Percentiles rank a stretch among this genome's conserved stretches.
Conservation (phyloP, 1,140 invertebrate genomes). For the Drosophila nasuta region DNA sequence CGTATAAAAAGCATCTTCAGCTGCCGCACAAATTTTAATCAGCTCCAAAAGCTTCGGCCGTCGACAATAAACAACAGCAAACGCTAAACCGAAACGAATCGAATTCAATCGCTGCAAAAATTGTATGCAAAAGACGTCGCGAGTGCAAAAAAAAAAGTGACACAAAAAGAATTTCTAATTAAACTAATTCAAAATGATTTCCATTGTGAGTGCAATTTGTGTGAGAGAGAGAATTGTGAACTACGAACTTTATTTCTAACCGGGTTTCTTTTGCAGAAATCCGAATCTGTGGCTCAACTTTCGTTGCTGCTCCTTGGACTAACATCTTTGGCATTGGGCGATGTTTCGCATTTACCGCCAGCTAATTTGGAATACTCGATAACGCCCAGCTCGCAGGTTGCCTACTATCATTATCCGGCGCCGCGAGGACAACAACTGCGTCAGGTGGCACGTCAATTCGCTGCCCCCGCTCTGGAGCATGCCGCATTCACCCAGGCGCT, state of each 20-base stretch:
- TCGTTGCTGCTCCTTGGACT: conserved; percentile 26
- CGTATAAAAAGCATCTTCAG: conserved; percentile 84
- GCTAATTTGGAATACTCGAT: conserved; percentile 54
- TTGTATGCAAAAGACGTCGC: conserved; percentile 12
- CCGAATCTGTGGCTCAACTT: conserved; percentile 32
- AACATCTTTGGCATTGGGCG: conserved; percentile 24
- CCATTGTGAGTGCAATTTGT: conserved; percentile 36
- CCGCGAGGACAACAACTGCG: conserved; percentile 33
- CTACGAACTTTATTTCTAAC: conserved; percentile 28
- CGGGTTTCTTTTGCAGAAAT: conserved; percentile 48
- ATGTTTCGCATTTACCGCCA: conserved; percentile 57
- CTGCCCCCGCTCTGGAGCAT: conserved; percentile 69
- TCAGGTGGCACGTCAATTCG: conserved; percentile 60
- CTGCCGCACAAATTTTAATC: conserved; percentile 82
- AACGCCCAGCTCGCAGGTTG: conserved; percentile 64
- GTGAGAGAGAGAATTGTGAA: conserved; percentile 21
- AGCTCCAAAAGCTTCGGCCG: conserved; percentile 73
- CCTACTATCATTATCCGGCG: conserved; percentile 73
- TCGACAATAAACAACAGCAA: conserved; percentile 38
- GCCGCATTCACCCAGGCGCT: conserved; percentile 76
- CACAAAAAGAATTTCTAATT: conserved; percentile 1
- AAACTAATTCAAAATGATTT: conserved; percentile 4
- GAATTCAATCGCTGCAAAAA: neutral
- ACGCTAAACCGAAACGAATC: conserved; percentile 14
- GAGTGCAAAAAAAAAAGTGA: conserved; percentile 6